These are phyloP conservation scores for Callionymus lyra DNA, from an alignment of 2,113 vertebrate genomes.

Conservation along the genomic window DNA sequence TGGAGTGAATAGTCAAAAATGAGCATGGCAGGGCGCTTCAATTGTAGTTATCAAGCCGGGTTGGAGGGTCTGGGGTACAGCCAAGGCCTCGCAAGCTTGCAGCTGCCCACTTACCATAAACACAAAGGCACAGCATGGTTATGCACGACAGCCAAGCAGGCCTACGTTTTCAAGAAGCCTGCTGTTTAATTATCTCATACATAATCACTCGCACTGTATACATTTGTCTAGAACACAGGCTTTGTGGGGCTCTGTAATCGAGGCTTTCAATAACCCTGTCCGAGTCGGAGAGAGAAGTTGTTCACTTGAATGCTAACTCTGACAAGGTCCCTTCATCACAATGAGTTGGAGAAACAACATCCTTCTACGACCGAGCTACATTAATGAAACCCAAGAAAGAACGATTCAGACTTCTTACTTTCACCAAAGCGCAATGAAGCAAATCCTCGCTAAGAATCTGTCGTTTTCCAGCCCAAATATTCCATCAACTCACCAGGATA, in stretches of 20 bases:
- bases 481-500: too few relatives aligned
- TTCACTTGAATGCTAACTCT: constrained; percentile 40
- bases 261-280: constrained; percentile 47
- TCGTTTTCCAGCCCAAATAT: too few relatives aligned
- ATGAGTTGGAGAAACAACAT: constrained; percentile 27
- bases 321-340: constrained; percentile 41
- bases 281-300: constrained; percentile 40
- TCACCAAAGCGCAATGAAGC: too few relatives aligned
- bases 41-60: constrained; percentile 47
- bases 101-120: constrained; percentile 75
- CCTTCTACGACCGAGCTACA: constrained; percentile 5
- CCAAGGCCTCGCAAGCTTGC: constrained; percentile 59
- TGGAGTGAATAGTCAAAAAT: constrained; percentile 49
- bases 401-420: too few relatives aligned
- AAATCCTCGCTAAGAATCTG: too few relatives aligned
- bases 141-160: constrained; percentile 54
- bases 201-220: constrained; percentile 57
- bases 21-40: constrained; percentile 49
- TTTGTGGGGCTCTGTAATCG: constrained; percentile 42
- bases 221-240: constrained; percentile 41
- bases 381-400: constrained; percentile 2
- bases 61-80: constrained; percentile 52
- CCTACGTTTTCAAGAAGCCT: constrained; percentile 51
- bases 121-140: constrained; percentile 65
- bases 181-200: constrained; percentile 62